phyloP scores from a whole-genome alignment of 1,140 invertebrate genomes.

The Bicyclus anynana region DNA sequence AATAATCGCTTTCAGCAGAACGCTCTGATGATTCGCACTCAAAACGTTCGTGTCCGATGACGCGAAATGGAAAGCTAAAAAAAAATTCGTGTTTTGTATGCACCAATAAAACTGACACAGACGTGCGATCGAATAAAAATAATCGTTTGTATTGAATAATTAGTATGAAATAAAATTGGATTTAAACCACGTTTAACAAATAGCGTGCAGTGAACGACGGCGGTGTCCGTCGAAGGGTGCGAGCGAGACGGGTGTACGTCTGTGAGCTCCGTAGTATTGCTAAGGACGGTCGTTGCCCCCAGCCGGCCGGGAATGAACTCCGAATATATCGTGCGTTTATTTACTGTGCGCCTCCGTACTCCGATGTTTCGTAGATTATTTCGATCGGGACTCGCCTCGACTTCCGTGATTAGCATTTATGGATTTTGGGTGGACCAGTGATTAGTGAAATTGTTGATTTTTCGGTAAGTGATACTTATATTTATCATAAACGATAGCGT shows the following conservation, averaged over 20 bases:
- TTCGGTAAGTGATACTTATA: constrained; percentile 18
- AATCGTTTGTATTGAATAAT: constrained; percentile 20
- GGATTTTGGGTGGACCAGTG: constrained; percentile 12
- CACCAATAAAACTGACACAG: constrained; percentile 11
- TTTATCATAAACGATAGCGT: neutral
- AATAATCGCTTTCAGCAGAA: constrained; percentile 23
- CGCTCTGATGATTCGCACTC: constrained; percentile 16
- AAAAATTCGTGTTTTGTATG: constrained; percentile 4
- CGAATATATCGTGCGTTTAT: constrained; percentile 69
- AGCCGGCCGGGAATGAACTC: constrained; percentile 68
- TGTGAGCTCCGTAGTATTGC: constrained; percentile 52
- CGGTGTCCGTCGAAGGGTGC: constrained; percentile 43
- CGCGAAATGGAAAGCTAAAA: constrained; percentile 11
- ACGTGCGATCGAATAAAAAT: constrained; percentile 11
- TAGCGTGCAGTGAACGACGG: constrained; percentile 30
- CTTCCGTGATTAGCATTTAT: constrained; percentile 39
- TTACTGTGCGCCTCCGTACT: constrained; percentile 51
- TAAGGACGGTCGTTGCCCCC: constrained; percentile 74
- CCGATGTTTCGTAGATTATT: constrained; percentile 40
- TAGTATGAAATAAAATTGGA: constrained; percentile 45
- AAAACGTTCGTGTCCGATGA: constrained; percentile 14
- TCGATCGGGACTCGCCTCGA: constrained; percentile 40
- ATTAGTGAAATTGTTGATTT: constrained; percentile 10
- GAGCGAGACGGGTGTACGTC: constrained; percentile 43
- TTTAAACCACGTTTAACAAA: constrained; percentile 51